phyloP scores from a whole-genome alignment of 2,113 vertebrate species.

The human region DNA sequence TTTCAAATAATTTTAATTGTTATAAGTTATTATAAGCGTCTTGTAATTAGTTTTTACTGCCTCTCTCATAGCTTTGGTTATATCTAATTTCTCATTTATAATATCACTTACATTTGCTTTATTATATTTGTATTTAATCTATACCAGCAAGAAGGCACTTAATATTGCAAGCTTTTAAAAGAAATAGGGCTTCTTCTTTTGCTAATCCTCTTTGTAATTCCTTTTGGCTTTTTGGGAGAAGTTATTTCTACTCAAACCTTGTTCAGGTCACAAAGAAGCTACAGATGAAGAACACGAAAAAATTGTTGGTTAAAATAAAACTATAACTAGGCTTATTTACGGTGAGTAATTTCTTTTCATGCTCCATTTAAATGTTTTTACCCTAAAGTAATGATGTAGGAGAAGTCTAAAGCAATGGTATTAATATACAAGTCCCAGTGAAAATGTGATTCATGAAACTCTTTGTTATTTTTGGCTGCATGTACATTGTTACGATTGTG shows the following conservation, averaged over 20 bases:
- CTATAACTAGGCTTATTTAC: constrained; percentile 94
- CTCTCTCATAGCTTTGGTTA: not conserved
- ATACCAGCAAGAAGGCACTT: not conserved
- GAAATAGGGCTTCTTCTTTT: not conserved
- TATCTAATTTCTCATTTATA: not conserved
- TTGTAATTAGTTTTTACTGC: not conserved
- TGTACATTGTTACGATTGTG: not conserved
- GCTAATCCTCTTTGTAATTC: not conserved
- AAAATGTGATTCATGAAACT: not conserved
- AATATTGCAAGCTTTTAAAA: not conserved
- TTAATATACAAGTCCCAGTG: not conserved
- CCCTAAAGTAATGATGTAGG: not conserved
- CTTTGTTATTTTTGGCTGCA: not conserved
- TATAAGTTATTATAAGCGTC: not conserved
- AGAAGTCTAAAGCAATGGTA: not conserved
- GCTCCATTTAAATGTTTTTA: not conserved
- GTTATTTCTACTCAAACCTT: constrained; percentile 94
- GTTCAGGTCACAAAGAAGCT: constrained; percentile 95
- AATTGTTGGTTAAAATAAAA: constrained; percentile 97
- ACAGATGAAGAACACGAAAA: constrained; percentile 96
- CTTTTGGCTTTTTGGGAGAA: constrained; percentile 85
- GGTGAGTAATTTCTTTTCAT: not conserved
- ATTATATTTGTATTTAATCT: not conserved
- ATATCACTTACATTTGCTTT: not conserved
- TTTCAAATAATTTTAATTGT: not conserved